Conservation (phyloP, 2,797 vertebrate genomes). For the Eulemur albifrons region DNA sequence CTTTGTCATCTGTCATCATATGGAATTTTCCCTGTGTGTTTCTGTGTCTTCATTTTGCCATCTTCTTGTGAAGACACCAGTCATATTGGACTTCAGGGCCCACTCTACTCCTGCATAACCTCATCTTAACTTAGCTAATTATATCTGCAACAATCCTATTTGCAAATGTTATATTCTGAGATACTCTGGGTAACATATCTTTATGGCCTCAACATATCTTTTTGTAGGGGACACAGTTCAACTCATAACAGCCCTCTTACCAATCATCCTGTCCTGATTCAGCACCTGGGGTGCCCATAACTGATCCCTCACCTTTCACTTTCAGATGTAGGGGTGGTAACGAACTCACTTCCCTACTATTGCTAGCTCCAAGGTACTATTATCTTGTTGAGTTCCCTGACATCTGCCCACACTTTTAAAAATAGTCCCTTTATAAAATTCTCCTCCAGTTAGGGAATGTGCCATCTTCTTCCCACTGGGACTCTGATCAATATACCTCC, state of each 20-base stretch:
- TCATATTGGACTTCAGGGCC: neutral
- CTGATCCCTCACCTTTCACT: neutral
- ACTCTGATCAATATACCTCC: neutral
- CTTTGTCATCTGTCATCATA: neutral
- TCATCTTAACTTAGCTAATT: neutral
- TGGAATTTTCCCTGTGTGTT: neutral
- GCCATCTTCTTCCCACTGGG: neutral
- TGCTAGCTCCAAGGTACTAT: neutral
- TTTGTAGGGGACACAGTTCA: neutral
- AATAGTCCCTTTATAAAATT: neutral
- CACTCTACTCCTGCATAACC: neutral
- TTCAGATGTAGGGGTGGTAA: neutral
- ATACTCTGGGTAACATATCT: neutral
- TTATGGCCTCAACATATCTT: neutral
- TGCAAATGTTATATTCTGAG: neutral
- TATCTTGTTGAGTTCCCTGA: neutral
- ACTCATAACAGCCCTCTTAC: neutral
- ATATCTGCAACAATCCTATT: neutral
- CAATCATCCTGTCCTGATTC: neutral
- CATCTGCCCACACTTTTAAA: neutral
- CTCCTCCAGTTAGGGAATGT: neutral
- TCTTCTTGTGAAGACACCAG: neutral
- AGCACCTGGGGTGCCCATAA: neutral
- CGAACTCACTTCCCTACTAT: neutral
- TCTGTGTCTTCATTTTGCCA: neutral